Evolutionary conservation across 2,888 invertebrate genomes (phyloP).

Genomic region (Nysson spinosus): DNA sequence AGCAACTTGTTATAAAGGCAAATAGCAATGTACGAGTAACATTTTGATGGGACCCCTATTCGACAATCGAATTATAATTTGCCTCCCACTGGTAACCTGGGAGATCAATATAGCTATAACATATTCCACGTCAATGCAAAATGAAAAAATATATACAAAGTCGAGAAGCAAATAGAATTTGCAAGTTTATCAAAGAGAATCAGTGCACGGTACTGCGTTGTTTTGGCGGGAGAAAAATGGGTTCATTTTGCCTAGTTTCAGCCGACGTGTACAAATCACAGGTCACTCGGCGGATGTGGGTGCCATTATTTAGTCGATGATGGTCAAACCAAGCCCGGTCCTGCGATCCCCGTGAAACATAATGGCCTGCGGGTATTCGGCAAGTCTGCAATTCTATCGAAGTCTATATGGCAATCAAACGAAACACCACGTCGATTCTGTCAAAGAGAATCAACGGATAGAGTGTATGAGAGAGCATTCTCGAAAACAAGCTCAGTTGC

Average conservation of each 20-base stretch:
- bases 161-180: too few species aligned
- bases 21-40: too few species aligned
- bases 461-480: conserved; percentile 3
- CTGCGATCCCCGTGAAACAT: conserved; percentile 5
- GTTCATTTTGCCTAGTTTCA: background rate
- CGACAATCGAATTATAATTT: too few species aligned
- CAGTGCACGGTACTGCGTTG: background rate
- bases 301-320: conserved; percentile 60
- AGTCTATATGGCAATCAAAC: conserved; percentile 47
- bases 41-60: too few species aligned
- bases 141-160: too few species aligned
- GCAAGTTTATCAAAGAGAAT: too few species aligned
- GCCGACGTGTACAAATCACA: background rate
- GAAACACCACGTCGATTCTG: conserved; percentile 26
- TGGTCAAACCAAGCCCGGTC: conserved; percentile 25
- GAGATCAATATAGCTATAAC: too few species aligned
- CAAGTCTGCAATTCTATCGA: conserved; percentile 19
- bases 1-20: too few species aligned
- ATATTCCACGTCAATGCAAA: too few species aligned
- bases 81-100: too few species aligned
- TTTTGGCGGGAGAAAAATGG: background rate
- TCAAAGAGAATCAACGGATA: conserved; percentile 41
- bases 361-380: conserved; percentile 37
- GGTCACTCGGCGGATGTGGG: conserved; percentile 47
- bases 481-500: conserved; percentile 37